These are phyloP conservation scores for Panthera leo DNA, from an alignment of 2,113 vertebrate species.

Conservation along the genomic window DNA sequence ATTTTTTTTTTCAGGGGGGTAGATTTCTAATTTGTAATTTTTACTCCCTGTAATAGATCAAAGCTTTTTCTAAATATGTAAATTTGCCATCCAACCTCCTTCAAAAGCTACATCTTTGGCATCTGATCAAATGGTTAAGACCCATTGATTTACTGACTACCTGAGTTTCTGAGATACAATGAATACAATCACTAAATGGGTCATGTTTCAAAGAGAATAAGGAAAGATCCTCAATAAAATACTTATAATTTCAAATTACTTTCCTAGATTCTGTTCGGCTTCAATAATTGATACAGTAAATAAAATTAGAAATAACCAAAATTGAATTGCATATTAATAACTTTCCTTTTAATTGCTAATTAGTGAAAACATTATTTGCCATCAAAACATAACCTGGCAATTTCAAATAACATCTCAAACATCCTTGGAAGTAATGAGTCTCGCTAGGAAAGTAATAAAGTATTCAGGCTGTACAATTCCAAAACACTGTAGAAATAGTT, in stretches of 20 bases:
- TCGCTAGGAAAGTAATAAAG: not conserved
- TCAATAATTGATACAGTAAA: not conserved
- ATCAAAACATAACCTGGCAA: not conserved
- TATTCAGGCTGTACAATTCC: not conserved
- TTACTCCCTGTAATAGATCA: not conserved
- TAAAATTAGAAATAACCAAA: not conserved
- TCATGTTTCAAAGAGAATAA: not conserved
- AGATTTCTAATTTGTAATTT: constrained; percentile 17
- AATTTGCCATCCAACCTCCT: not conserved
- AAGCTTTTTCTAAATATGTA: not conserved
- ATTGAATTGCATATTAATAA: not conserved
- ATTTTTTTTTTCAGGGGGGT: not conserved
- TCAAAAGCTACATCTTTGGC: not conserved
- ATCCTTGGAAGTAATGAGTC: not conserved
- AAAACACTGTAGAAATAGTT: not conserved
- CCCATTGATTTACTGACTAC: not conserved
- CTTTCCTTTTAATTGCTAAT: not conserved
- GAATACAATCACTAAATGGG: not conserved
- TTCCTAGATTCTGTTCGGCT: not conserved
- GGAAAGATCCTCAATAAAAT: not conserved
- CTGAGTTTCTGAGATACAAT: not conserved
- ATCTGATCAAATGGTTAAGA: not conserved
- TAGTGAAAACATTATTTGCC: not conserved
- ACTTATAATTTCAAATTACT: not conserved
- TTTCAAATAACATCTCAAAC: not conserved